Base-by-base conservation (phyloP, 2,888 invertebrate species). In the Cephus rjabovi region DNA sequence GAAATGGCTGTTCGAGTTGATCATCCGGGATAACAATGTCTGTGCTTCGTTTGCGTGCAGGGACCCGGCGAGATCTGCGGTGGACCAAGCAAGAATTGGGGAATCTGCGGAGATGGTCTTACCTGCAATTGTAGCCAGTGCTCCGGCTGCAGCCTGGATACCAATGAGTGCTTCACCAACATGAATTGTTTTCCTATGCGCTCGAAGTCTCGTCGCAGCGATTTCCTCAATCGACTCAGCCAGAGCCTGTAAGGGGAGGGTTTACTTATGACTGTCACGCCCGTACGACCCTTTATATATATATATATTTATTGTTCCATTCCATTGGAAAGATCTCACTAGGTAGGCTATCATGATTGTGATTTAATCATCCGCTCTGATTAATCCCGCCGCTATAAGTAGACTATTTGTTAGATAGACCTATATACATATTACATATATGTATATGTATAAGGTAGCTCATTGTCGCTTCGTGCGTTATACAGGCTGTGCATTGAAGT, bases 31-130 rank as follows among this genome's bases (percentile, higher is more conserved):
- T 56, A 56, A 56, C 2, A 9, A 2, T 9, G 9, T 56, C 56
- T 9, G 23, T 40, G 40, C 15, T 56, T 56, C 9, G 1, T 76
- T 71, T 34, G 56, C 77, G 74, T 73, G 0, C 83, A 93, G 93
- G 92, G 92, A 11, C 92, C 92, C 0, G 92, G 91, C n/a, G 88
- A 92, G 68, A 84, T 85, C 4, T 93, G 92, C 81, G 92, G 92
- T 4, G 92, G 92, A 3, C 86, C 86, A 30, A 89, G 85, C 79
- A 87, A 90, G 75, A 80, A 85, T 40, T 88, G 86, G 74, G 92
- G 92, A 4, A 85, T 82, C 3, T 92, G 92, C 81, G 92, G 91
- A 23, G 90, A 91, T 1, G 92, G 92, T 4, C 86, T 92, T 87
- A 86, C 83, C 76, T 92, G 92, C 84, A 84, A 82, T 3, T 92